Base-by-base conservation (phyloP, 2,888 invertebrate species). In the Dasysyrphus tricinctus region DNA sequence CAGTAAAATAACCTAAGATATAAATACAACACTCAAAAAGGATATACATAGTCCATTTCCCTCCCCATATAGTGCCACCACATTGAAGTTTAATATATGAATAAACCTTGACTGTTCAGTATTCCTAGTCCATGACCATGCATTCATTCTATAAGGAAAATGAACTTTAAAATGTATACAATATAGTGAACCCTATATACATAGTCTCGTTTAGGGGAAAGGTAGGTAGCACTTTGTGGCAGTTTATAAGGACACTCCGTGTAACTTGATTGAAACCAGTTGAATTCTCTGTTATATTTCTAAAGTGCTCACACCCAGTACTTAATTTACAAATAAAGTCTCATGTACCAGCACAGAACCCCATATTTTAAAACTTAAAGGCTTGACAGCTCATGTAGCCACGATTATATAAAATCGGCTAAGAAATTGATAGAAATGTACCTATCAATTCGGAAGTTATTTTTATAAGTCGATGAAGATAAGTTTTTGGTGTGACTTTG, bases 71-170 rank as follows among this genome's bases (percentile, higher is more conserved):
- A 24, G 6, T 29, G 6, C 5, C 29, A 44, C 32, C 9, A 9
- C 14, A 14, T 51, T 37, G n/a, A 67, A 67, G 37, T 67, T 67
- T 51, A 51, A 32, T 51, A 67, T n/a, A 37, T n/a, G n/a, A n/a
- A n/a, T 24, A 24, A 67, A 67, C 49, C 37, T 16, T 67, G 37
- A 37, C 12, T 16, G 29, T 32, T 24, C 42, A 29, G 59, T 14
- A 44, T 1, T 37, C 34, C 57, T 11, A 37, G 57, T 37, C 11
- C 24, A 57, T 57, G 34, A 34, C 57, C 57, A 57, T 61, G 19
- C 54, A 29, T 54, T 16, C 34, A 7, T 24, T 39, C 14, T 37
- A 19, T 24, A 39, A 39, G 11, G 59, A 59, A 39, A 39, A 59
- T 37, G 19, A 59, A 39, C 7, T 59, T 39, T 29, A 7, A 16